Conservation (phyloP, 2,113 vertebrate genomes). For the Podarcis raffonei region DNA sequence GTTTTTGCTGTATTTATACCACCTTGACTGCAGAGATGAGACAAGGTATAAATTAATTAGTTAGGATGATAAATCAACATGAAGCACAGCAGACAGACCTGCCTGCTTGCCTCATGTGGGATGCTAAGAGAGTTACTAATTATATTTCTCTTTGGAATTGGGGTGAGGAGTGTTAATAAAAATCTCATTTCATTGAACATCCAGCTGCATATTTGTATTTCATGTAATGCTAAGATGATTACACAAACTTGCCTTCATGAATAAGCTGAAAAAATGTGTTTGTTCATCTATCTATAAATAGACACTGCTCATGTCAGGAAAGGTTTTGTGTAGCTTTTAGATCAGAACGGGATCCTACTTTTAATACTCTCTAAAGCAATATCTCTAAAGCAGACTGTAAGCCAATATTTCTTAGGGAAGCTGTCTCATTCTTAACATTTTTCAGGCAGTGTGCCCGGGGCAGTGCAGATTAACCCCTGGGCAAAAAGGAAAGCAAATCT, state of each 20-base stretch:
- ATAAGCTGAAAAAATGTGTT: neutral
- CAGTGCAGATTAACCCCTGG: constrained; percentile 26
- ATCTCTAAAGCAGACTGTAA: constrained; percentile 5
- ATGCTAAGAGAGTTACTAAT: neutral
- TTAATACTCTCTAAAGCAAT: constrained; percentile 17
- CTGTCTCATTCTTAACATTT: constrained; percentile 23
- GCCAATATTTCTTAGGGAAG: constrained; percentile 10
- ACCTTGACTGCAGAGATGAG: neutral
- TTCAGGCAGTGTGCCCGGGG: constrained; percentile 32
- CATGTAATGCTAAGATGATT: neutral
- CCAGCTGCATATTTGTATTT: neutral
- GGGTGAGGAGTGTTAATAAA: neutral
- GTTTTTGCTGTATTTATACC: neutral
- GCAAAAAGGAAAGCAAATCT: neutral
- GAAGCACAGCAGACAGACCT: neutral
- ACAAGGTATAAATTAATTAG: neutral
- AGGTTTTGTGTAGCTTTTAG: constrained; percentile 19
- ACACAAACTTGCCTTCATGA: constrained; percentile 4
- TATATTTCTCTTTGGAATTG: neutral
- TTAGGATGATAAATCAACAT: neutral
- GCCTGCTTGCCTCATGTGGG: neutral
- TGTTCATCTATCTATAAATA: neutral
- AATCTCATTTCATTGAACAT: neutral
- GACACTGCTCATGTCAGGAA: neutral
- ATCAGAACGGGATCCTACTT: neutral